A percentile compares a stretch with the other conserved stretches of the same genome.
Conservation (phyloP, 2,113 vertebrate genomes). For the Scortum barcoo region DNA sequence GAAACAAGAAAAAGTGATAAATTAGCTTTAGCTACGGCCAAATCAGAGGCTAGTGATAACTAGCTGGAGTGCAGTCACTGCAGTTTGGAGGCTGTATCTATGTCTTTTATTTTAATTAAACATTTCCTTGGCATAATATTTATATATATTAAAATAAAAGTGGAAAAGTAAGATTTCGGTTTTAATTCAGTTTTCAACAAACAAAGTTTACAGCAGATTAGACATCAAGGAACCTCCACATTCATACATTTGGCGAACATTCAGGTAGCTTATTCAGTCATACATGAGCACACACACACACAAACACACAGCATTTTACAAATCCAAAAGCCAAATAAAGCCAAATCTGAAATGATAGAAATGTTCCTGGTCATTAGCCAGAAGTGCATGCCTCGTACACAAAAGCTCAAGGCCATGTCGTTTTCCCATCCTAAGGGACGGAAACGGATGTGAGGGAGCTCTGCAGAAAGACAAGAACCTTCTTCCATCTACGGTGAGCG, state of each 20-base stretch:
- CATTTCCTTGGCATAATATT: too few relatives aligned
- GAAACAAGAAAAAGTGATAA: background rate
- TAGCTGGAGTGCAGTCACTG: background rate
- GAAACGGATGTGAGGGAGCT: slow-evolving; percentile 69
- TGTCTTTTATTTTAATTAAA: background rate
- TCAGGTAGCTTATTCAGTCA: background rate
- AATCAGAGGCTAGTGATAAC: background rate
- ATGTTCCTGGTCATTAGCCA: slow-evolving; percentile 64
- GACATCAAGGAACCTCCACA: background rate
- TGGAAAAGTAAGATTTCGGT: background rate
- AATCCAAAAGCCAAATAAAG: slow-evolving; percentile 55
- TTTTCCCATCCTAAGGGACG: slow-evolving; percentile 61
- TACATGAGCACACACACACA: background rate
- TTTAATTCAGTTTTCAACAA: background rate
- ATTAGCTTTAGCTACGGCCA: background rate
- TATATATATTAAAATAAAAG: background rate
- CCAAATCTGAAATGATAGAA: slow-evolving; percentile 23
- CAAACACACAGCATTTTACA: background rate
- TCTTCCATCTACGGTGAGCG: slow-evolving; percentile 36
- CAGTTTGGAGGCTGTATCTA: too few relatives aligned
- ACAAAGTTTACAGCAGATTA: background rate
- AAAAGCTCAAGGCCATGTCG: slow-evolving; percentile 78
- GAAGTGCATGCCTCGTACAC: slow-evolving; percentile 63
- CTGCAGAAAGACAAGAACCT: slow-evolving; percentile 49
- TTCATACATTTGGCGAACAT: background rate